Percentiles rank a stretch among this genome's conserved stretches.
phyloP scores from a whole-genome alignment of 2,888 invertebrate species.

The Loripinus fragilis region DNA sequence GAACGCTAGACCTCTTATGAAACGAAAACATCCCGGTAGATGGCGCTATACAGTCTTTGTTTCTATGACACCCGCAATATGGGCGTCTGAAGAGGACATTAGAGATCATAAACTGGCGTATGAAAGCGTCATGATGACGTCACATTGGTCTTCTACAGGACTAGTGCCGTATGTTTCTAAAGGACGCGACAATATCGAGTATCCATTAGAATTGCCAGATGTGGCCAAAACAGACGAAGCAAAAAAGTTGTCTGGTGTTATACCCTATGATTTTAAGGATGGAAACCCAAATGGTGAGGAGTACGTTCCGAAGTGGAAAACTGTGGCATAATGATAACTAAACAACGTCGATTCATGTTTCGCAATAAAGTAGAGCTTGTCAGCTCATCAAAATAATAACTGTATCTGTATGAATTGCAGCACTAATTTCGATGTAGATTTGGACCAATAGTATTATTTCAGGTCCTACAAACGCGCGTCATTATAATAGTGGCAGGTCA shows the following conservation, averaged over 20 bases:
- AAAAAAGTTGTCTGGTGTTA: constrained; percentile 5
- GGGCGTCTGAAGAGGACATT: constrained; percentile 71
- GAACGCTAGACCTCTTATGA: constrained; percentile 69
- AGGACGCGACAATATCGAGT: background rate
- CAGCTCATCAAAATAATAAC: too few relatives aligned
- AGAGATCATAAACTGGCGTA: constrained; percentile 66
- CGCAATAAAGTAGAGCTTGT: too few relatives aligned
- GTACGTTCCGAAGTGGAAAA: constrained; percentile 12
- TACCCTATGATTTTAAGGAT: constrained; percentile 6
- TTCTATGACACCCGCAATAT: constrained; percentile 77
- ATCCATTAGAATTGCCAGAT: constrained; percentile 7
- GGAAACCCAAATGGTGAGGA: constrained; percentile 12
- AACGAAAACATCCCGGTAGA: constrained; percentile 60
- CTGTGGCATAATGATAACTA: too few relatives aligned
- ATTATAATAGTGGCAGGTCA: too few relatives aligned
- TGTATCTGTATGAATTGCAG: too few relatives aligned
- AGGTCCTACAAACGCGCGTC: too few relatives aligned
- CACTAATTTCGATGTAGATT: too few relatives aligned
- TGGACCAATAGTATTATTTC: too few relatives aligned
- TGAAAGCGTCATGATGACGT: constrained; percentile 57
- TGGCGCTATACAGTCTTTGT: constrained; percentile 76
- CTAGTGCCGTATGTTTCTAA: background rate
- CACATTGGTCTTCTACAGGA: constrained; percentile 72
- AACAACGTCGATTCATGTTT: too few relatives aligned
- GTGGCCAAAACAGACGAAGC: constrained; percentile 4